Base-by-base conservation (phyloP, 2,113 vertebrate species). In the Colaptes auratus region DNA sequence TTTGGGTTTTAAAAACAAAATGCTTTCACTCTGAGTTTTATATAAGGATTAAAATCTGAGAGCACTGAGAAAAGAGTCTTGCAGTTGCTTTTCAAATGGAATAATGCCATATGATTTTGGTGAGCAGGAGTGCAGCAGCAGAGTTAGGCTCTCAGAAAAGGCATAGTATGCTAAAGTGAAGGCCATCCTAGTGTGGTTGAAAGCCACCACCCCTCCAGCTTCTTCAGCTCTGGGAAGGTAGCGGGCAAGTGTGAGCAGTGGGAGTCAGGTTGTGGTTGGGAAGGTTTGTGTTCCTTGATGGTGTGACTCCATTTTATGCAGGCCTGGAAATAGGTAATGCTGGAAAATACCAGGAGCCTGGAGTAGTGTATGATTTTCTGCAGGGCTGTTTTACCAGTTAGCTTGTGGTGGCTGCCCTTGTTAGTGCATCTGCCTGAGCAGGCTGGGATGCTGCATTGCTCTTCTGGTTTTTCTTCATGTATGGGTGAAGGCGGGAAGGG, bases 371-470 rank as follows among this genome's bases (percentile, higher is more conserved):
- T 44, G 23, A 10, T 15, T 70, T 86, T 76, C 36, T 67, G 46
- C 6, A 61, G 60, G 15, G 39, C 5, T 24, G 13, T 35, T 35
- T 74, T 87, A 46, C 28, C 48, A 33, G 28, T 4, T 30, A 63
- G 7, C 4, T 78, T 63, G 56, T 75, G 31, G 27, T 0, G 0
- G 3, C 18, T 4, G 8, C 16, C 42, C 31, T 35, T 18, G 20
- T 9, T 39, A 55, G 11, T 0, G 0, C 28, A 36, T 59, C 35
- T 74, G 31, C 4, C 52, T 53, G 23, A 53, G 16, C 4, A 61
- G 13, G 3, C 24, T 39, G 13, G 63, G 58, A 15, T 1, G 7
- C 33, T 63, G 33, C 8, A 10, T 19, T 0, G 0, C 11, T 74
- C n/a, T 30, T 14, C 48, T 76, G 33, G 21, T 20, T 64, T 76